These are phyloP conservation scores for Thalassophryne amazonica DNA, from an alignment of 2,797 vertebrate genomes.

Conservation along the genomic window DNA sequence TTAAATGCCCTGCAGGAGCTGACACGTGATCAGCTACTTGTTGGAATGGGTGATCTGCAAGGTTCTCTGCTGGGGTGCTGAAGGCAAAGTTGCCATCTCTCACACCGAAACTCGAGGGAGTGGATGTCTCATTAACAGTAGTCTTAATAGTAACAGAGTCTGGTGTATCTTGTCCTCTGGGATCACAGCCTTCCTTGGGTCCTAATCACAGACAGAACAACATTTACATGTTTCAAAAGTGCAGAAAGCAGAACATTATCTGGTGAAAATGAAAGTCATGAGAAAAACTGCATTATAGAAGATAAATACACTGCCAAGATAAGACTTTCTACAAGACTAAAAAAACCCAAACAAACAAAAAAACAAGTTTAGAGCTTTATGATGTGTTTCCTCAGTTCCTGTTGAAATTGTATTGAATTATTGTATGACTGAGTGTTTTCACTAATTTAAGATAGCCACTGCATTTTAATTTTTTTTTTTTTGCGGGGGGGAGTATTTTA, in stretches of 20 bases:
- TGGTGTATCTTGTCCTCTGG: conserved; percentile 75
- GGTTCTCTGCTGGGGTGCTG: conserved; percentile 58
- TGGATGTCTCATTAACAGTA: conserved; percentile 31
- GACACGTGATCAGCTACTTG: conserved; percentile 41
- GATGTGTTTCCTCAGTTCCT: no score
- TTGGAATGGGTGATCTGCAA: conserved; percentile 53
- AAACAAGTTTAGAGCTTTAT: no score
- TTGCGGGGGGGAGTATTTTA: no score
- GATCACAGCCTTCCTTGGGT: conserved; percentile 63
- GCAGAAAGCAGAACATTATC: not conserved
- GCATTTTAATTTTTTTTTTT: no score
- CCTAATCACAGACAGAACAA: conserved; percentile 32
- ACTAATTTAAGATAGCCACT: no score
- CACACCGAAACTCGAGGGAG: conserved; percentile 54
- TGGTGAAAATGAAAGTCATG: not conserved
- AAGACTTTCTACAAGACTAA: not conserved
- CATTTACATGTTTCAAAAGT: not conserved
- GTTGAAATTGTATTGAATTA: no score
- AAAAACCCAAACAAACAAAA: no score
- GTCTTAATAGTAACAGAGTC: conserved; percentile 57
- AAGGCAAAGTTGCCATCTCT: conserved; percentile 59
- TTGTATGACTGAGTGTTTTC: no score
- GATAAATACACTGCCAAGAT: not conserved
- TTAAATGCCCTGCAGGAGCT: conserved; percentile 24
- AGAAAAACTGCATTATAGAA: not conserved